Conservation (phyloP, 2,888 invertebrate species). For the Xylocampa areola region DNA sequence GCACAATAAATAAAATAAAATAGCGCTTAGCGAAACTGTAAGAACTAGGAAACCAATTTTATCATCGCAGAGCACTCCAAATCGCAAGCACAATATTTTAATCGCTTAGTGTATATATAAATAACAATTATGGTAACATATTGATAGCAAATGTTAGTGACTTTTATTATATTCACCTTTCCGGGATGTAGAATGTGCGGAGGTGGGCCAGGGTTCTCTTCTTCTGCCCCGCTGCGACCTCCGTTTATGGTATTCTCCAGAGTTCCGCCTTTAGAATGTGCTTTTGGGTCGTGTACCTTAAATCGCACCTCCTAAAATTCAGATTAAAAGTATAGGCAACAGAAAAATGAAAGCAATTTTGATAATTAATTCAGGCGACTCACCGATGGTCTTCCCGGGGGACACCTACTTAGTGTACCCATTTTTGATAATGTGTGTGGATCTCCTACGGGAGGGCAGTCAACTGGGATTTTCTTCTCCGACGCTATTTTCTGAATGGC, state of each 20-base stretch:
- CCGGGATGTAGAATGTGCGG: constrained; percentile 95
- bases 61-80: constrained; percentile 14
- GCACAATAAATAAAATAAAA: neutral
- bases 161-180: constrained; percentile 88
- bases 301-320: constrained; percentile 96
- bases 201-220: constrained; percentile 91
- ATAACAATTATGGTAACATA: neutral
- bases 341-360: neutral
- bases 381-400: constrained; percentile 88
- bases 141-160: too few species aligned
- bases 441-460: constrained; percentile 93
- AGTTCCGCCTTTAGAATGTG: constrained; percentile 97
- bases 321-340: constrained; percentile 15
- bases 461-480: constrained; percentile 95
- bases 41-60: constrained; percentile 3
- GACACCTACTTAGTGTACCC: constrained; percentile 92
- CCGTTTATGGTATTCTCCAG: constrained; percentile 97
- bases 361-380: constrained; percentile 42
- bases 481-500: constrained; percentile 97
- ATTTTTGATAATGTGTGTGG: constrained; percentile 92
- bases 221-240: constrained; percentile 91
- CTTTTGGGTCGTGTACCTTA: constrained; percentile 98
- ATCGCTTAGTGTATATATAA: constrained; percentile 21
- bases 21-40: constrained; percentile 27
- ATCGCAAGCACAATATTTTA: constrained; percentile 21